phyloP scores from a whole-genome alignment of 2,888 invertebrate species.

The Oeneis ivallda region DNA sequence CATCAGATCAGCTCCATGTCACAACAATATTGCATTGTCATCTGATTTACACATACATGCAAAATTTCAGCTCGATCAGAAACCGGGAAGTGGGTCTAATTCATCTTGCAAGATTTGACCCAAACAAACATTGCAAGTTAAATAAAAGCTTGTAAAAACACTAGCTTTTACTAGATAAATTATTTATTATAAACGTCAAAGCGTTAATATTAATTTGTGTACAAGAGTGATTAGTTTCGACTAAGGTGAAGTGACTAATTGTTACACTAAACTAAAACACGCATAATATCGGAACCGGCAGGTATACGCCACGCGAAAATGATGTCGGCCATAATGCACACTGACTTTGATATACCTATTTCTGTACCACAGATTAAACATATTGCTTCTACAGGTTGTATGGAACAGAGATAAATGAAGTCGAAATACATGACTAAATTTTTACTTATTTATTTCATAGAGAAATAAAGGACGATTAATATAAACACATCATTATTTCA shows the following conservation, averaged over 20 bases:
- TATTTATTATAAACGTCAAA: neutral
- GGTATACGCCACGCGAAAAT: conserved; percentile 9
- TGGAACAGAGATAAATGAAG: neutral
- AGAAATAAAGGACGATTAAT: too few species aligned
- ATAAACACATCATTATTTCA: too few species aligned
- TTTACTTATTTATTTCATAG: too few species aligned
- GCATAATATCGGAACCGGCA: neutral
- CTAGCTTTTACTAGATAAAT: too few species aligned
- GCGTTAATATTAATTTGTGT: neutral
- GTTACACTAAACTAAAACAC: conserved; percentile 7
- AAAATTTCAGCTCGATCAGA: too few species aligned
- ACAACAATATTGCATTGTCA: too few species aligned
- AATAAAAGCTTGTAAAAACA: too few species aligned
- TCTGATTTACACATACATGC: too few species aligned
- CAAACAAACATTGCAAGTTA: too few species aligned
- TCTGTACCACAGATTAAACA: neutral
- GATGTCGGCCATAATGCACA: conserved; percentile 6
- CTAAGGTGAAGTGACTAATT: conserved; percentile 10
- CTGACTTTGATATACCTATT: conserved; percentile 8
- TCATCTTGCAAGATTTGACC: too few species aligned
- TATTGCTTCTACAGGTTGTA: neutral
- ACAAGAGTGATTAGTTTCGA: conserved; percentile 5
- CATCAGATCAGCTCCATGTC: too few species aligned
- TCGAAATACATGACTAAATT: neutral
- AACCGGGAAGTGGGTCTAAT: too few species aligned